Evolutionary conservation across 2,888 invertebrate genomes (phyloP), one percentile per base, ranked within the genome.

Genomic region (Dastarcus helophoroides): DNA sequence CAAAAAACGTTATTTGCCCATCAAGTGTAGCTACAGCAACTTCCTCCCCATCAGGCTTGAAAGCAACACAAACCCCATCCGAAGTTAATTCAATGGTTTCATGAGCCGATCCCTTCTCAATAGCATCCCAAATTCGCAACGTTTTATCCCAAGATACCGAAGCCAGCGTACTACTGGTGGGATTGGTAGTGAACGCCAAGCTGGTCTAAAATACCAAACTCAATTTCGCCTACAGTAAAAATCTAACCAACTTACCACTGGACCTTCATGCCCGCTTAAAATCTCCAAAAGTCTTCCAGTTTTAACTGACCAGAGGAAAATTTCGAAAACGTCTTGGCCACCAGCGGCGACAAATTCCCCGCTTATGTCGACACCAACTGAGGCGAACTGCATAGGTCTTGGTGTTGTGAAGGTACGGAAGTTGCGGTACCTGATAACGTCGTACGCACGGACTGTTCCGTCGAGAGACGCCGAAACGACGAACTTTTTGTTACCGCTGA

Each of bases 101-200:
- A 45, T 81, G 80, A 4, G 76, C 73, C 0, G 81, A 75, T 34
- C 80, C 82, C 44, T 67, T 74, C 53, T 88, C 86, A 22, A 94
- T 73, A 4, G 90, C 81, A 60, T 93, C 84, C 95, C 97, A 97
- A 26, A 97, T 64, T 47, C 79, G 72, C 3, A 95, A 65, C 0
- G 89, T 85, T 60, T 84, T 83, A 63, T 99, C 98, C 95, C 97
- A 97, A 12, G 93, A 91, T 3, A 78, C 82, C 1, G 93, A 91
- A 0, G 78, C 84, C 22, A 97, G 62, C 1, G 76, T 70, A 0
- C 83, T 77, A 40, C 83, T 84, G 0, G 76, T 65, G 1, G 74
- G 55, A 4, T 63, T 65, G 0, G 89, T 85, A 37, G 74, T 80
- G 62, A 98, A 95, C 1, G 77, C 69, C 2, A 98, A 54, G 35